A percentile compares a stretch with the other conserved stretches of the same genome.
Conservation (phyloP, 2,797 vertebrate genomes). For the Sarcoramphus papa region DNA sequence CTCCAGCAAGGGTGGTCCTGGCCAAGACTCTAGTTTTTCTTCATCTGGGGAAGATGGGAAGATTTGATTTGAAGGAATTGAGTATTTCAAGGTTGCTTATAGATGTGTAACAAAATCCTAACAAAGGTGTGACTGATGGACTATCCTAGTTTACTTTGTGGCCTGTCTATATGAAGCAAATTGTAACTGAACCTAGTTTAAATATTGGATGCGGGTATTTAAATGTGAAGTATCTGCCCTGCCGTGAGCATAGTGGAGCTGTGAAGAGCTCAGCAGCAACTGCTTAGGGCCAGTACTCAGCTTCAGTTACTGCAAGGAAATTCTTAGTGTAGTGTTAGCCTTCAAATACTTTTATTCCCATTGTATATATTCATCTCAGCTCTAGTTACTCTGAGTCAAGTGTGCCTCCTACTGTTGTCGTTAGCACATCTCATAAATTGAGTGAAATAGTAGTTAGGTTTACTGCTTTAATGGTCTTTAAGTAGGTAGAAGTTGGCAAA, state of each 20-base stretch:
- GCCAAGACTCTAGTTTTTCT: neutral
- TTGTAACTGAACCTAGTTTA: neutral
- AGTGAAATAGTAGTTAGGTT: neutral
- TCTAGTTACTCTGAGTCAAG: slow-evolving; percentile 25
- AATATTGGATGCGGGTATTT: neutral
- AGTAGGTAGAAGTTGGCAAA: neutral
- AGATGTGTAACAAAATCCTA: neutral
- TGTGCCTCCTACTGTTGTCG: slow-evolving; percentile 60
- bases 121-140: neutral
- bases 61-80: neutral
- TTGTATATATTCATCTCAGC: neutral
- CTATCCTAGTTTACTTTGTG: neutral
- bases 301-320: neutral
- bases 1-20: neutral
- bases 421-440: slow-evolving; percentile 8
- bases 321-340: neutral
- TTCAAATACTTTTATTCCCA: neutral
- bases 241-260: neutral
- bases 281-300: neutral
- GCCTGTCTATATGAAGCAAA: neutral
- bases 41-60: neutral
- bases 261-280: neutral
- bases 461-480: neutral
- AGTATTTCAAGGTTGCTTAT: neutral
- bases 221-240: neutral